phyloP scores from a whole-genome alignment of 2,888 invertebrate genomes.

The Hydroisotoma schaefferi region DNA sequence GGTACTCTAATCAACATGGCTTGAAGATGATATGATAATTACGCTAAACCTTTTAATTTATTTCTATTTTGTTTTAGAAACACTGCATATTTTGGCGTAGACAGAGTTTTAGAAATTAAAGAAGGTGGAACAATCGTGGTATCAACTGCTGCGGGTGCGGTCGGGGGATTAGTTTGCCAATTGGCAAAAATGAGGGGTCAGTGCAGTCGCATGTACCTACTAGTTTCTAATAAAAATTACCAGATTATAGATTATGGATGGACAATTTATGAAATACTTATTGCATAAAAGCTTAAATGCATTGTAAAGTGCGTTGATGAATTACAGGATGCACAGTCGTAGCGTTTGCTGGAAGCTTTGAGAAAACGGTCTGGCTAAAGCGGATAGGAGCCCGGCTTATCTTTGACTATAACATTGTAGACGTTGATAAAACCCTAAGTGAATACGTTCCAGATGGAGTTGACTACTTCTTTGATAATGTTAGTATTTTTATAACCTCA shows the following conservation, averaged over 20 bases:
- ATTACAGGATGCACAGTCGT: constrained; percentile 6
- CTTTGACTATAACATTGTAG: constrained; percentile 29
- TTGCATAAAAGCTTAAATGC: too few relatives aligned
- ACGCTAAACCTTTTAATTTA: background rate
- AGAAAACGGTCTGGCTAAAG: constrained; percentile 20
- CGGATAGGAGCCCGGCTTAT: constrained; percentile 23
- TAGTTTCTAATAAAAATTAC: too few relatives aligned
- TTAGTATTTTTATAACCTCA: constrained; percentile 3
- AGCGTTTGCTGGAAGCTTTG: background rate
- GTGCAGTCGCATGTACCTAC: too few relatives aligned
- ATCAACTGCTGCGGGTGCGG: constrained; percentile 66
- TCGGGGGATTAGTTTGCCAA: constrained; percentile 58
- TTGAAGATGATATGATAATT: background rate
- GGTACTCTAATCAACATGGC: too few relatives aligned
- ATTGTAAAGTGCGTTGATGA: too few relatives aligned
- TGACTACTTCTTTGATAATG: constrained; percentile 35
- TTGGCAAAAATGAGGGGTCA: constrained; percentile 69
- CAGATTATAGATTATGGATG: too few relatives aligned
- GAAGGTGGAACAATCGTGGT: constrained; percentile 69
- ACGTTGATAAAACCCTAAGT: constrained; percentile 15
- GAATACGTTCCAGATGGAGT: constrained; percentile 32
- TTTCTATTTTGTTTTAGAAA: constrained; percentile 6
- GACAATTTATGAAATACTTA: too few relatives aligned
- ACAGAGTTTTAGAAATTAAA: constrained; percentile 68
- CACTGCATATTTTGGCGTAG: constrained; percentile 71